Evolutionary conservation across 35 echinoderm and acorn worm species (phyloP), one percentile per base, ranked within the genome.

Genomic region (Acanthaster planci): DNA sequence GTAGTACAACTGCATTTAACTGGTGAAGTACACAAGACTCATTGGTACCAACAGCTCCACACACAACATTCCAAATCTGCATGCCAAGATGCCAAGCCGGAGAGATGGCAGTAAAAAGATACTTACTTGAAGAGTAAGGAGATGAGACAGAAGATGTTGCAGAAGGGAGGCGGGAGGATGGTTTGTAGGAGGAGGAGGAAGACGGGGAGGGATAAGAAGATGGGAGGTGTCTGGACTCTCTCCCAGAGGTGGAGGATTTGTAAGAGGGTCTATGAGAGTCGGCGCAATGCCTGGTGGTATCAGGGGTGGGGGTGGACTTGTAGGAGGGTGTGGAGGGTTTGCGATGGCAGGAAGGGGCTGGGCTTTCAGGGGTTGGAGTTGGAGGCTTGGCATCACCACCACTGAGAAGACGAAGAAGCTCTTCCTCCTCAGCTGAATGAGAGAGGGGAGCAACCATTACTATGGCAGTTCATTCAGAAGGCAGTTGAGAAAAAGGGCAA

Each of bases 211-310:
- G 30, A 26, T 72, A 72, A 72, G 64, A 72, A 5, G 42, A 47
- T 4, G 34, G 60, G 4, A 68, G 17, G 60, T 4, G 77, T 31
- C 38, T 39, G 64, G 64, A 72, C 23, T 72, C 64, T 72, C 64
- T 72, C 22, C 64, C 64, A 35, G 59, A 67, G 59, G 59, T 67
- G 23, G 64, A 72, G 29, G 64, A 72, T 72, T 72, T 72, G 64
- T 72, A 72, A 21, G 64, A 72, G 26, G 64, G 26, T 72, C 29
- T 19, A 8, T 26, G 50, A 51, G 53, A 85, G 34, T 60, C 83
- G 26, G 83, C 72, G n/a, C 34, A 67, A n/a, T 67, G 68, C 50
- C 78, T 86, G 67, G 84, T 77, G 67, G 67, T 78, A 39, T 77
- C 84, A 14, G 67, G 7, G 64, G 64, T 27, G 23, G 64, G 29